Evolutionary conservation across 2,888 invertebrate species (phyloP), one percentile per base, ranked within the genome.

Genomic region (Andrena marginata): DNA sequence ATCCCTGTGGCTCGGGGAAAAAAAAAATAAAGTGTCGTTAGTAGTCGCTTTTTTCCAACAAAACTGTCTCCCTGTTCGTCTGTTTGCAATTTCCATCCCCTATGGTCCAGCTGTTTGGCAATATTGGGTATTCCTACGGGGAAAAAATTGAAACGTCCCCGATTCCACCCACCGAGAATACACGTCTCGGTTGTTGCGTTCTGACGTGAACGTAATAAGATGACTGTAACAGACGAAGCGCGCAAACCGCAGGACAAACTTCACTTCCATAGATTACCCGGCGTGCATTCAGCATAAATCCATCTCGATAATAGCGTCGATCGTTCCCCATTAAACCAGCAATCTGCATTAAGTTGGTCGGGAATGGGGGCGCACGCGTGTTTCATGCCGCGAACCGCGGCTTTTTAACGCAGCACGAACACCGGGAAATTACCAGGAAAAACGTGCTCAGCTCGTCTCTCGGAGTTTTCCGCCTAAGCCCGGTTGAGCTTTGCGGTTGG

Each of bases 301-400:
- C 72, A 79, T 72, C 72, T 72, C 72, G 72, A 79, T 80, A 80
- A 80, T 80, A 72, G 80, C 79, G 68, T 49, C 80, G 80, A 80
- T 80, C 68, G 79, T 80, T 79, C 63, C 80, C 35, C 80, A 59
- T 80, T 80, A 79, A 79, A 80, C 68, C 68, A 68, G 72, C 72
- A 73, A 73, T 80, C 56, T 68, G 79, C 72, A 63, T 72, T 63
- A 73, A 73, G 60, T 64, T 64, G 48, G 33, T 20, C 7, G 80
- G 54, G n/a, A 60, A 29, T 29, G 20, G 60, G 29, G 10, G 20
- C 56, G 64, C 49, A 73, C 3, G 13, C 35, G 48, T n/a, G 67
- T 42, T 63, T 33, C 31, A 67, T 51, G 29, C 20, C 42, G 20
- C 67, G 60, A 67, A 72, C 78, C 62, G 48, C 54, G 69, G 62